Base-by-base conservation (phyloP, 2,888 invertebrate species). In the Drosophila dives region DNA sequence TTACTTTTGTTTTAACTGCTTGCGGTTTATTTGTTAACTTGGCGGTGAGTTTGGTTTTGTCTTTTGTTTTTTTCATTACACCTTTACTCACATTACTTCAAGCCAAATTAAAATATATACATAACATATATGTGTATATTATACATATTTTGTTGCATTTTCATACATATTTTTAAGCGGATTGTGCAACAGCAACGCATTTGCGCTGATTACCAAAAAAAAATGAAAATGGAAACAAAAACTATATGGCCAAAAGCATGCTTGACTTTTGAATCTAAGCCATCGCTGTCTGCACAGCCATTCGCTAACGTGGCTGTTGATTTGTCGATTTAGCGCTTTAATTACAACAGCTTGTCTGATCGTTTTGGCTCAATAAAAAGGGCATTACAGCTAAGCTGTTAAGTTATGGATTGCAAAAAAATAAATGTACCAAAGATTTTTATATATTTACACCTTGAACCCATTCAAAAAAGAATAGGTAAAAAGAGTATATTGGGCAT, bases 241-340 rank as follows among this genome's bases (percentile, higher is more conserved):
- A 49, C 32, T 32, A 26, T 2, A 50, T 33, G 32, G 45, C 48
- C 20, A 49, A 26, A 50, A 45, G 29, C 50, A 23, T n/a, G 17
- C 32, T 33, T 42, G 49, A 36, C 34, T 40, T 48, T 48, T 17
- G 26, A 34, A 58, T 64, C 56, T 49, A 53, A 70, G 49, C 15
- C 64, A 42, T 50, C 45, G 54, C 56, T 40, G 34, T 63, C 23
- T 63, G 40, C 33, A 45, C 56, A 51, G 54, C 60, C 77, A 48
- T 62, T 69, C 81, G 58, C 67, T 71, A 78, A 56, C 79, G 68
- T 80, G 56, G 63, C 68, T 53, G 62, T 63, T 78, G 75, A 86
- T 86, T 73, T 79, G 74, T 56, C 81, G 81, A 82, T 72, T 80
- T 80, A 59, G 76, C 69, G 65, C 72, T 81, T 86, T 75, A 77